Conservation (phyloP, 1,140 invertebrate species). For the Pseudachorutes palmiensis region DNA sequence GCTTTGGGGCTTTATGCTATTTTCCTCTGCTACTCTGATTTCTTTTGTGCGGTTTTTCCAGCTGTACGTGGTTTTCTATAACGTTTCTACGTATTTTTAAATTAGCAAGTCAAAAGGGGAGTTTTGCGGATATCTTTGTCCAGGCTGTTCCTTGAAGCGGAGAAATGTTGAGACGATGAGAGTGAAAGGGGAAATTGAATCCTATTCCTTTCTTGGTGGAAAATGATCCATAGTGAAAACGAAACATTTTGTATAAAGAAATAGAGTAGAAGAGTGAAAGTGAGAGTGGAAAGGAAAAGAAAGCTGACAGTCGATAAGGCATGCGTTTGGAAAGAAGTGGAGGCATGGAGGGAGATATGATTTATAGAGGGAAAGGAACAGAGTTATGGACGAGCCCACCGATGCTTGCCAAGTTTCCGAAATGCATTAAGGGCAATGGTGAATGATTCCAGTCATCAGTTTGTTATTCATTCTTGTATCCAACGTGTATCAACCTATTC, state of each 20-base stretch:
- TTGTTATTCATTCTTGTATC: neutral
- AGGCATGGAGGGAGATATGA: neutral
- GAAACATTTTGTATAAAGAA: neutral
- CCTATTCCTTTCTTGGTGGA: no score
- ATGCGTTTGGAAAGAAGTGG: neutral
- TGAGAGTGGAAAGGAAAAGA: neutral
- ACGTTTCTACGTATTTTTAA: neutral
- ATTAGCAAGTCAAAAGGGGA: neutral
- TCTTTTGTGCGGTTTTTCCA: no score
- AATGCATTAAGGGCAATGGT: slow-evolving; percentile 1
- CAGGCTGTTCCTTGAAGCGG: no score
- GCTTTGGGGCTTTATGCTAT: no score
- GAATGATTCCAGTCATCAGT: neutral
- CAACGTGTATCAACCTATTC: no score
- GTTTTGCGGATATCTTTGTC: no score
- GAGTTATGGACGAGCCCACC: neutral
- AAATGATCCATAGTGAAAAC: neutral
- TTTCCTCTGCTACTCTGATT: no score
- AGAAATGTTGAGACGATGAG: no score
- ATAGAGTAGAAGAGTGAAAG: slow-evolving; percentile 1
- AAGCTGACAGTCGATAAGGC: neutral
- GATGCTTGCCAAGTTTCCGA: slow-evolving; percentile 13
- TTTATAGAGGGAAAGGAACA: neutral
- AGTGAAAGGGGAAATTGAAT: no score
- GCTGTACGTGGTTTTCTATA: no score